Conservation (phyloP, 2,113 vertebrate species). For the Macquaria ambigua region DNA sequence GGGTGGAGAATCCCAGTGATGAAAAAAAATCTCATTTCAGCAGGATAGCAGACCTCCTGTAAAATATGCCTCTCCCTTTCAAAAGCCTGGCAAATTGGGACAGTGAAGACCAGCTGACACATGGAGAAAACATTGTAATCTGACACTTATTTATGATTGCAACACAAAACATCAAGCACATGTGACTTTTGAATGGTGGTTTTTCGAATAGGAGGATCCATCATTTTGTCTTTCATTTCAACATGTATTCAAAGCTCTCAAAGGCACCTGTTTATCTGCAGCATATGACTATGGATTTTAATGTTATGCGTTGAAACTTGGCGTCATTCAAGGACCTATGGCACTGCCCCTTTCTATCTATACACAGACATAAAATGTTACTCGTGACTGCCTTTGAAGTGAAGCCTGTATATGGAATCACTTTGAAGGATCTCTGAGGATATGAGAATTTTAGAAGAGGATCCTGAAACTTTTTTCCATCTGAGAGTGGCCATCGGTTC, state of each 20-base stretch:
- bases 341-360: not conserved
- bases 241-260: slow-evolving; percentile 12
- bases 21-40: slow-evolving; percentile 59
- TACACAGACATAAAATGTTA: slow-evolving; percentile 2
- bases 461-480: slow-evolving; percentile 33
- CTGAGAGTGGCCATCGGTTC: slow-evolving; percentile 33
- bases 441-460: slow-evolving; percentile 27
- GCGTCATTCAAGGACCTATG: not conserved
- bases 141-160: slow-evolving; percentile 44
- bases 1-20: slow-evolving; percentile 53
- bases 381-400: slow-evolving; percentile 11
- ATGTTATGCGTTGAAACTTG: not conserved
- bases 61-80: slow-evolving; percentile 61
- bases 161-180: slow-evolving; percentile 35
- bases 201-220: not conserved
- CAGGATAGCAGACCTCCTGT: slow-evolving; percentile 35
- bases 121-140: slow-evolving; percentile 66
- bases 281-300: not conserved
- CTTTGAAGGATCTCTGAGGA: slow-evolving; percentile 35
- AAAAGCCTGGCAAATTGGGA: slow-evolving; percentile 59
- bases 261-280: not conserved
- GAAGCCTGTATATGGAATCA: slow-evolving; percentile 19
- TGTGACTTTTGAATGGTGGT: slow-evolving; percentile 7
- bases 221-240: slow-evolving; percentile 21
- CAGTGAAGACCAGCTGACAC: slow-evolving; percentile 47